These are phyloP conservation scores for Pogonocichla stellata DNA, from an alignment of 2,113 vertebrate genomes.

Conservation along the genomic window DNA sequence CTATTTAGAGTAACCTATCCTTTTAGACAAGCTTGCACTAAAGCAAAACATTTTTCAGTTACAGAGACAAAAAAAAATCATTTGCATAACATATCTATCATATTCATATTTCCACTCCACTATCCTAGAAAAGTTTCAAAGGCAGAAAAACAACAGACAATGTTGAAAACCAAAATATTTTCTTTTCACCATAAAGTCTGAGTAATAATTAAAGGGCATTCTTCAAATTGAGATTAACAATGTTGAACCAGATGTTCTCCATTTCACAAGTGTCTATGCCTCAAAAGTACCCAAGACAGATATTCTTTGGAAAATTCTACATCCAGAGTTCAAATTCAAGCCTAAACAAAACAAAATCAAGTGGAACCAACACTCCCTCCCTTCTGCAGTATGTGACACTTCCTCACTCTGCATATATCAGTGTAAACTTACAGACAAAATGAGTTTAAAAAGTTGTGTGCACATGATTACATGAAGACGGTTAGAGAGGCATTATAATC, in stretches of 20 bases:
- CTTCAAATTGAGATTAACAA: not conserved
- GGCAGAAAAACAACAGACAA: not conserved
- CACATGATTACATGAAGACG: not conserved
- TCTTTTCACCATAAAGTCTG: not conserved
- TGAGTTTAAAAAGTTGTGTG: not conserved
- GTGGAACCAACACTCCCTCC: not conserved
- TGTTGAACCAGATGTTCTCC: not conserved
- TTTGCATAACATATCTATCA: not conserved
- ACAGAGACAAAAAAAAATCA: not conserved
- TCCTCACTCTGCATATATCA: not conserved
- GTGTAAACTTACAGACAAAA: not conserved
- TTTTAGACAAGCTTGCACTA: not conserved
- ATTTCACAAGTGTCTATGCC: not conserved
- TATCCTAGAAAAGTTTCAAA: not conserved
- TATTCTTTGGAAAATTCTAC: not conserved
- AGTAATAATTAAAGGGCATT: not conserved
- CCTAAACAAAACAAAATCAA: not conserved
- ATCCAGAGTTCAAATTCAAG: not conserved
- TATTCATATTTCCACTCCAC: not conserved
- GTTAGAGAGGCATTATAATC: not conserved
- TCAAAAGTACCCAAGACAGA: constrained; percentile 21
- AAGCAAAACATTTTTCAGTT: not conserved
- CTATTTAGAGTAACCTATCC: not conserved
- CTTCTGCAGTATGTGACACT: not conserved
- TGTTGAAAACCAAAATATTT: constrained; percentile 1